Evolutionary conservation across 2,888 invertebrate species (phyloP).

Genomic region (Stenoptilia bipunctidactyla): DNA sequence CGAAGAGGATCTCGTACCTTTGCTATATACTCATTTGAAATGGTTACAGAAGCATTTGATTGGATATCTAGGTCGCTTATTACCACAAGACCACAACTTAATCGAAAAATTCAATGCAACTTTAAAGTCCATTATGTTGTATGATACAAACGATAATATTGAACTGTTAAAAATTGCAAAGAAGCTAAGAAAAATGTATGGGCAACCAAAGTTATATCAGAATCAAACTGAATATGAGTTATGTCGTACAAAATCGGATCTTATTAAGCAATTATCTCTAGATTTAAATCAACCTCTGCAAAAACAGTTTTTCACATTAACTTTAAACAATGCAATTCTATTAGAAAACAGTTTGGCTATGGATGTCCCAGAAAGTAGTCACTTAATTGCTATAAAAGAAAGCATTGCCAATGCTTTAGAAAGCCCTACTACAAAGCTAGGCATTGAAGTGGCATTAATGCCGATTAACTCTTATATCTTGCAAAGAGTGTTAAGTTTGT

Average conservation of each 20-base stretch:
- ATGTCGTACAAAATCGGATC: conserved; percentile 22
- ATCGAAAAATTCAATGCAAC: conserved; percentile 21
- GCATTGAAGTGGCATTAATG: conserved; percentile 45
- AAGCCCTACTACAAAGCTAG: conserved; percentile 13
- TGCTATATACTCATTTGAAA: conserved; percentile 77
- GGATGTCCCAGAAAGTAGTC: conserved; percentile 33
- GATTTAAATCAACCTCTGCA: conserved; percentile 38
- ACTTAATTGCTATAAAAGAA: conserved; percentile 23
- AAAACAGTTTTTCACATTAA: conserved; percentile 32
- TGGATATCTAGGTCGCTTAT: conserved; percentile 27
- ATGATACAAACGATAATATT: conserved; percentile 27
- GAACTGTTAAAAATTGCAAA: conserved; percentile 40
- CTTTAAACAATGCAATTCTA: conserved; percentile 19
- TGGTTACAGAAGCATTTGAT: conserved; percentile 79
- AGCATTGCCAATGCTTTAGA: conserved; percentile 23
- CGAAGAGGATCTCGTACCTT: conserved; percentile 68
- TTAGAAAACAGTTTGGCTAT: conserved; percentile 30
- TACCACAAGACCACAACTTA: conserved; percentile 21
- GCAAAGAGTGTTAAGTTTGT: conserved; percentile 37
- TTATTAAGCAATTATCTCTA: conserved; percentile 31
- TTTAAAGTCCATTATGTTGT: conserved; percentile 20
- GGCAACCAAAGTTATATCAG: conserved; percentile 46
- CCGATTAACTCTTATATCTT: conserved; percentile 71
- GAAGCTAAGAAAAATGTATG: conserved; percentile 43
- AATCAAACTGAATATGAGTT: conserved; percentile 32